phyloP scores from a whole-genome alignment of 2,888 invertebrate species.

The Biston betularia region DNA sequence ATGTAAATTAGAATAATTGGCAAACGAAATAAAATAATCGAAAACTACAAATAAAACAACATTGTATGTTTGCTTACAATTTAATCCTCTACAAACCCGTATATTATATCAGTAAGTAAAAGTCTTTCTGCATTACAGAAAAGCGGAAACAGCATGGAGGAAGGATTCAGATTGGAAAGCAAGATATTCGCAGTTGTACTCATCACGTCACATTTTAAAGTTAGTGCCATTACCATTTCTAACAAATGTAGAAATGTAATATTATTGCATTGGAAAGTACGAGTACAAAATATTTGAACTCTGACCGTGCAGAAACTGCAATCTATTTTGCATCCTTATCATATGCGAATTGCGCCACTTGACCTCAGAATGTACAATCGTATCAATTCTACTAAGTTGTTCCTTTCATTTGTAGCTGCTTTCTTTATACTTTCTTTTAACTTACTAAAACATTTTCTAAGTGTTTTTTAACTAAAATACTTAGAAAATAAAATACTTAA shows the following conservation, averaged over 20 bases:
- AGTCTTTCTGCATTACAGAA: slow-evolving; percentile 55
- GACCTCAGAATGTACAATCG: slow-evolving; percentile 14
- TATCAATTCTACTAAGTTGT: neutral
- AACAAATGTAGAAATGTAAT: slow-evolving; percentile 16
- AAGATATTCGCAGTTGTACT: slow-evolving; percentile 74
- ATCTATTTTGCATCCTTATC: slow-evolving; percentile 13
- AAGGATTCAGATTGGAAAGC: slow-evolving; percentile 71
- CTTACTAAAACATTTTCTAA: neutral
- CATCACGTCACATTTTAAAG: slow-evolving; percentile 58
- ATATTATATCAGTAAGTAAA: no score
- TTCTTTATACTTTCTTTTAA: neutral
- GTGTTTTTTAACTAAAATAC: no score
- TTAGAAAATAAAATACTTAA: no score
- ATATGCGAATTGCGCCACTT: slow-evolving; percentile 23
- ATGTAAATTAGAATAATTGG: no score
- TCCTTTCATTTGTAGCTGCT: slow-evolving; percentile 3
- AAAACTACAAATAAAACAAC: no score
- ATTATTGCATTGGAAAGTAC: slow-evolving; percentile 23
- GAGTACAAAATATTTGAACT: slow-evolving; percentile 9
- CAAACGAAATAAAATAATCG: no score
- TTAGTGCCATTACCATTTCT: slow-evolving; percentile 50
- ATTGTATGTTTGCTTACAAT: no score
- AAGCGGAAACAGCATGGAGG: slow-evolving; percentile 60
- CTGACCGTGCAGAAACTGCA: neutral
- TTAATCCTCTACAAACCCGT: no score